A percentile compares a stretch with the other conserved stretches of the same genome.
Conservation (phyloP, 2,888 invertebrate species). For the Dryomyza anilis region DNA sequence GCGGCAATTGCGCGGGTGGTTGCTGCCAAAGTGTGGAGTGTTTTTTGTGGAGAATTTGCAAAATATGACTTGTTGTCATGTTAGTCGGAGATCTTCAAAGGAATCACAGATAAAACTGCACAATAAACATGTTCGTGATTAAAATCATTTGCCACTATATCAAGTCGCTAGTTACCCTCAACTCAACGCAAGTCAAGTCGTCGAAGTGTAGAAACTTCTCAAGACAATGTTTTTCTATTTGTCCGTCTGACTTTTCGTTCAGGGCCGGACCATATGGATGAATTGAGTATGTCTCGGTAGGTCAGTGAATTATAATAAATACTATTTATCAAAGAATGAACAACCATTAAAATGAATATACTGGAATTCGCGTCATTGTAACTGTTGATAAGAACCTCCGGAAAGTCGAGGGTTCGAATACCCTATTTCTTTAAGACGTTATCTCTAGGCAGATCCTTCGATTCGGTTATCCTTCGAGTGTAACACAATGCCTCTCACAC, state of each 20-base stretch:
- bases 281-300: too few species aligned
- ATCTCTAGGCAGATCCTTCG: too few species aligned
- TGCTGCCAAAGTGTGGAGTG: background rate
- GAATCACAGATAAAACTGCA: background rate
- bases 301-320: too few species aligned
- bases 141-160: slow-evolving; percentile 5
- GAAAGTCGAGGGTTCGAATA: too few species aligned
- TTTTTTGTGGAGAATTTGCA: background rate
- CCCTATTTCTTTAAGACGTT: too few species aligned
- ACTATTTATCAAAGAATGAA: too few species aligned
- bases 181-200: background rate
- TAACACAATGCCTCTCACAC: too few species aligned
- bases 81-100: slow-evolving; percentile 3
- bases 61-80: slow-evolving; percentile 13
- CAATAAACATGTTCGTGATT: slow-evolving; percentile 8
- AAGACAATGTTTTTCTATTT: background rate
- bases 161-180: background rate
- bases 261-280: too few species aligned
- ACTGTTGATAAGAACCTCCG: too few species aligned
- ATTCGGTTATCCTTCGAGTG: too few species aligned
- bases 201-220: background rate
- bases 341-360: too few species aligned
- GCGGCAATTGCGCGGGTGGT: background rate
- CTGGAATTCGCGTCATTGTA: too few species aligned
- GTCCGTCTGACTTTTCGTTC: background rate